Conservation (phyloP, 1,140 invertebrate genomes). For the Sitodiplosis mosellana region DNA sequence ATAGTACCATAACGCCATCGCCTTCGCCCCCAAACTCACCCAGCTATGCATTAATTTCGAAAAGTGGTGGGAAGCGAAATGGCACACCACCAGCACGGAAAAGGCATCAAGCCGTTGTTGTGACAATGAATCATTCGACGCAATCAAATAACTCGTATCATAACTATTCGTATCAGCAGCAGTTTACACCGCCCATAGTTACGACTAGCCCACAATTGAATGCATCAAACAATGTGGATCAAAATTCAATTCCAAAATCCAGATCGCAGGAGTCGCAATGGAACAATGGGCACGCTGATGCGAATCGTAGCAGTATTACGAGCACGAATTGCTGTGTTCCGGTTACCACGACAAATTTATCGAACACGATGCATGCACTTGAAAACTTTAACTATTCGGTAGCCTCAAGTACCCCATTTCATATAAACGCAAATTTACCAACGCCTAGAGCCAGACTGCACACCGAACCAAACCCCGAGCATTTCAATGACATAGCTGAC, state of each 20-base stretch:
- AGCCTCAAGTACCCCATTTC: background rate
- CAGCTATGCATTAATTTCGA: conserved; percentile 9
- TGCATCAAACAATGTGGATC: background rate
- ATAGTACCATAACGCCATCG: conserved; percentile 15
- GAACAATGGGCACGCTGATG: background rate
- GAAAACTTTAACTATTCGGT: too few species aligned
- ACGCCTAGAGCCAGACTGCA: conserved; percentile 36
- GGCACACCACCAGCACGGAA: conserved; percentile 61
- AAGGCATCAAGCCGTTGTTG: conserved; percentile 39
- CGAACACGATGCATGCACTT: background rate
- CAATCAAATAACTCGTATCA: conserved; percentile 3
- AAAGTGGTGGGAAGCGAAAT: conserved; percentile 2
- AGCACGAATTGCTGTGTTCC: background rate
- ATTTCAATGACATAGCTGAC: conserved; percentile 18
- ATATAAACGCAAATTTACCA: conserved; percentile 1
- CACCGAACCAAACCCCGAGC: conserved; percentile 41
- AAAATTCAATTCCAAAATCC: conserved; percentile 57
- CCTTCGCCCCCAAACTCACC: conserved; percentile 23
- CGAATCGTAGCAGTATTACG: too few species aligned
- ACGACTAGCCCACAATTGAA: background rate
- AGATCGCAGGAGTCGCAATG: conserved; percentile 67
- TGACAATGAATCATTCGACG: conserved; percentile 17
- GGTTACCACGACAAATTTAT: background rate
- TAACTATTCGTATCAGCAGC: background rate
- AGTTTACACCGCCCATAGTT: background rate